Conservation (phyloP, 1,140 invertebrate species). For the Drosophila obscura region DNA sequence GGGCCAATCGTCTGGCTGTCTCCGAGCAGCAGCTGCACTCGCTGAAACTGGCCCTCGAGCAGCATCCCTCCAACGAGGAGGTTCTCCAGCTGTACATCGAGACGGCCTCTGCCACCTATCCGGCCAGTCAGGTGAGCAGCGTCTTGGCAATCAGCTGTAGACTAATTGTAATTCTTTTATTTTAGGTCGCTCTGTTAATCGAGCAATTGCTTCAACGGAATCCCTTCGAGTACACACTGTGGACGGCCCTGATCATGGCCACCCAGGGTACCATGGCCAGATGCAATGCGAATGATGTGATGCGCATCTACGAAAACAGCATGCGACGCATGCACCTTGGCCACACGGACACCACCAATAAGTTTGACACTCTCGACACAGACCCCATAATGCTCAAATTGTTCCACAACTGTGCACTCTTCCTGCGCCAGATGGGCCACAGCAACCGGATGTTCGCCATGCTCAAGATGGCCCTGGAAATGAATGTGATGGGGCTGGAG, state of each 20-base stretch:
- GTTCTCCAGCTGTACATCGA: constrained; percentile 84
- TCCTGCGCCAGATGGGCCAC: constrained; percentile 87
- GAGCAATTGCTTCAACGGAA: constrained; percentile 84
- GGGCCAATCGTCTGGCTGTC: constrained; percentile 48
- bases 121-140: constrained; percentile 61
- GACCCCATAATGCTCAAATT: constrained; percentile 85
- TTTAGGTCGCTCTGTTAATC: constrained; percentile 83
- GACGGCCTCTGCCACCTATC: constrained; percentile 49
- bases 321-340: constrained; percentile 85
- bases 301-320: constrained; percentile 85
- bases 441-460: constrained; percentile 88
- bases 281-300: constrained; percentile 86
- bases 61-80: constrained; percentile 86
- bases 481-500: constrained; percentile 85
- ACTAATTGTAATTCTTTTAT: constrained; percentile 47
- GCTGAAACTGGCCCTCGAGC: constrained; percentile 41
- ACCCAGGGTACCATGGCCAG: constrained; percentile 86
- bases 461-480: constrained; percentile 86
- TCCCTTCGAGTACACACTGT: constrained; percentile 85
- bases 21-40: constrained; percentile 56
- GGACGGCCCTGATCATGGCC: constrained; percentile 86
- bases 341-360: constrained; percentile 8
- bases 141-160: too few relatives aligned
- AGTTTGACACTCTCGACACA: constrained; percentile 36
- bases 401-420: constrained; percentile 86